phyloP scores from a whole-genome alignment of 2,797 vertebrate genomes.

The Silurus lanzhouensis region DNA sequence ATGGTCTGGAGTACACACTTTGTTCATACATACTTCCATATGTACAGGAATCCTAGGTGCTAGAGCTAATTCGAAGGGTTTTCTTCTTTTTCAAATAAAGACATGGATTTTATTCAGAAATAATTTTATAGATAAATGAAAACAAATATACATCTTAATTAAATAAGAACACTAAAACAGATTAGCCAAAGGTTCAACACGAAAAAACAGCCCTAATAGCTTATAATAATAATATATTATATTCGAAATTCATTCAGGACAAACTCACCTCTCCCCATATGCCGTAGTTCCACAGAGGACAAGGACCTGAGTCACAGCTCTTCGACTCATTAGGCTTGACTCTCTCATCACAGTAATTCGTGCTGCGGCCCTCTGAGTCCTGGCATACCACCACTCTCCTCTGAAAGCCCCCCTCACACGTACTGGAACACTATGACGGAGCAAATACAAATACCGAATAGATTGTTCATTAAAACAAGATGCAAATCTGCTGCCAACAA shows the following conservation, averaged over 20 bases:
- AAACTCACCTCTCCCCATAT: conserved; percentile 90
- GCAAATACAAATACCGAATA: background rate
- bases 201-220: background rate
- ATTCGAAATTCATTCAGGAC: background rate
- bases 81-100: background rate
- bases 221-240: background rate
- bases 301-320: conserved; percentile 89
- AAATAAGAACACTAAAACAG: background rate
- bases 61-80: background rate
- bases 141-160: background rate
- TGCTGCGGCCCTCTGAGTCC: conserved; percentile 85
- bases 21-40: background rate
- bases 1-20: too few relatives aligned
- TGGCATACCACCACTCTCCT: conserved; percentile 92
- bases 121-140: too few relatives aligned
- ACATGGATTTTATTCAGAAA: too few relatives aligned
- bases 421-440: conserved; percentile 87
- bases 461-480: background rate
- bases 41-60: background rate
- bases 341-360: conserved; percentile 80
- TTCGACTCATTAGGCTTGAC: conserved; percentile 86
- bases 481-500: background rate
- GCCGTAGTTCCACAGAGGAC: conserved; percentile 90
- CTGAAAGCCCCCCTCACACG: conserved; percentile 88
- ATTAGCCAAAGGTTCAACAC: background rate